Evolutionary conservation across 2,797 vertebrate genomes (phyloP).

Genomic region (Acanthurus leucopareius): DNA sequence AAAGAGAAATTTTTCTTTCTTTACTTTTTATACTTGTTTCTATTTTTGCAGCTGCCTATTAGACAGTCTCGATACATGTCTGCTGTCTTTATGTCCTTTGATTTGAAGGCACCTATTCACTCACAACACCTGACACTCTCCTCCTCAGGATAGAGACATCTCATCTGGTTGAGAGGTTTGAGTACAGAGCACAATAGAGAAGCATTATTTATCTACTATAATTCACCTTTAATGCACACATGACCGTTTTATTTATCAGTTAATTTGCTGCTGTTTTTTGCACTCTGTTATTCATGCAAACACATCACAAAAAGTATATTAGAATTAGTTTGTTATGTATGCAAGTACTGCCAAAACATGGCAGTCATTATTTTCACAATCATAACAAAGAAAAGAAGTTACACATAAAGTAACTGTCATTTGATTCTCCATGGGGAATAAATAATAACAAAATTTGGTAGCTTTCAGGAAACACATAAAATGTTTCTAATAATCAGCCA

Average conservation of each 20-base stretch:
- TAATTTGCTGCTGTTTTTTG: background rate
- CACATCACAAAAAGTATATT: background rate
- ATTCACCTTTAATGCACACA: background rate
- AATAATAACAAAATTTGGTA: background rate
- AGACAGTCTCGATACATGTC: slow-evolving; percentile 1
- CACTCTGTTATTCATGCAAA: background rate
- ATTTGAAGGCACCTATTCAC: slow-evolving; percentile 11
- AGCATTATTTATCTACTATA: background rate
- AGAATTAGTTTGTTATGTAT: background rate
- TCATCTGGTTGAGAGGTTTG: slow-evolving; percentile 3
- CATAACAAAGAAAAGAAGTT: background rate
- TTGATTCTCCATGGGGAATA: slow-evolving; percentile 18
- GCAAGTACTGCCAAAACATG: background rate
- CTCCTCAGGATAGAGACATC: slow-evolving; percentile 5
- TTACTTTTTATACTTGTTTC: slow-evolving; percentile 10
- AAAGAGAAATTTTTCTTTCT: background rate
- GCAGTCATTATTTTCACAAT: slow-evolving; percentile 7
- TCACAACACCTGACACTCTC: background rate
- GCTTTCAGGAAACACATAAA: background rate
- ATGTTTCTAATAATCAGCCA: background rate
- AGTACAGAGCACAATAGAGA: background rate
- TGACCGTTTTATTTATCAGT: slow-evolving; percentile 1
- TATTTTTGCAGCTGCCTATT: slow-evolving; percentile 30
- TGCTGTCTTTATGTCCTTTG: slow-evolving; percentile 26
- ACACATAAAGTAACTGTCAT: background rate